Evolutionary conservation across 2,113 vertebrate genomes (phyloP).

Genomic region (Talpa occidentalis): DNA sequence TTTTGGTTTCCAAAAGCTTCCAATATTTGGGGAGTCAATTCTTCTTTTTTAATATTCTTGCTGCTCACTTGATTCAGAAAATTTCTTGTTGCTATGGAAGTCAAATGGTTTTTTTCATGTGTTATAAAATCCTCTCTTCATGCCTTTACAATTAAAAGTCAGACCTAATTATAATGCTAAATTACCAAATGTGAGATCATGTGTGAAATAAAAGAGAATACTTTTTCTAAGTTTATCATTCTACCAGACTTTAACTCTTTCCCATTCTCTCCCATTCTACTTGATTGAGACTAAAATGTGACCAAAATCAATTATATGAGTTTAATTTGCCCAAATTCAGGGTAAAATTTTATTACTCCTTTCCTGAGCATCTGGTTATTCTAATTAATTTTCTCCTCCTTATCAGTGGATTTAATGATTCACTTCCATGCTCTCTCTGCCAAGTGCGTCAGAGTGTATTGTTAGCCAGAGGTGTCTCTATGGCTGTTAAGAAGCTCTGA

Average conservation of each 20-base stretch:
- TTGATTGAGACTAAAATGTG: constrained; percentile 23
- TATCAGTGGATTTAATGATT: constrained; percentile 62
- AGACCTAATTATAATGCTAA: constrained; percentile 66
- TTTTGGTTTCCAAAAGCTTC: constrained; percentile 36
- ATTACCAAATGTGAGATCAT: constrained; percentile 13
- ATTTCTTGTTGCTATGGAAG: constrained; percentile 70
- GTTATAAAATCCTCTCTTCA: constrained; percentile 60
- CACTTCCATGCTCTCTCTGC: constrained; percentile 37
- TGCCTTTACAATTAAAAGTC: constrained; percentile 66
- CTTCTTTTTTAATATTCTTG: constrained; percentile 48
- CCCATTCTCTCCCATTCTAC: constrained; percentile 47
- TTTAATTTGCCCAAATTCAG: constrained; percentile 52
- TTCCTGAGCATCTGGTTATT: constrained; percentile 68
- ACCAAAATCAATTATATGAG: constrained; percentile 56
- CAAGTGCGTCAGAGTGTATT: constrained; percentile 12
- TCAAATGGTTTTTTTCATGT: constrained; percentile 23
- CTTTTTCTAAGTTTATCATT: constrained; percentile 53
- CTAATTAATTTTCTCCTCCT: constrained; percentile 66
- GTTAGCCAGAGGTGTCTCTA: constrained; percentile 52
- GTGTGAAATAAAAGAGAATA: constrained; percentile 38
- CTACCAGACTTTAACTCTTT: constrained; percentile 50
- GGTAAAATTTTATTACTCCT: constrained; percentile 57
- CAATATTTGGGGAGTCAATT: not conserved
- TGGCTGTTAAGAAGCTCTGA: constrained; percentile 29
- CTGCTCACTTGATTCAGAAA: constrained; percentile 59